A percentile compares a stretch with the other conserved stretches of the same genome.
Evolutionary conservation across 2,888 invertebrate genomes (phyloP).

Genomic region (Chironomus riparius): DNA sequence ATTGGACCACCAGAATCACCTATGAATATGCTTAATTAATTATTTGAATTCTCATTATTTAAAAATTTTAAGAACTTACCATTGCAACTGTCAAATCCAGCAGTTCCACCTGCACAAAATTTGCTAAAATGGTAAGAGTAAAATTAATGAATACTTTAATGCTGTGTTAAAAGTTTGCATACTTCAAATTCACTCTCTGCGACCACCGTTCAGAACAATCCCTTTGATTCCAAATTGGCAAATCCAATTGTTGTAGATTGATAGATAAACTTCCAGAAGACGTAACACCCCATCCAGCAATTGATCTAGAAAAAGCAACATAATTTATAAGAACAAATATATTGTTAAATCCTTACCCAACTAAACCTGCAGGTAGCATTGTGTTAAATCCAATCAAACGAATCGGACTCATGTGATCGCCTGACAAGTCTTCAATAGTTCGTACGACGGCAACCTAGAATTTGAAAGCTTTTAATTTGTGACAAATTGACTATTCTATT

Average conservation of each 20-base stretch:
- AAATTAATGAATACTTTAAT: background rate
- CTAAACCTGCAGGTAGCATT: background rate
- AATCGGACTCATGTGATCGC: background rate
- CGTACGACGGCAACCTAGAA: conserved; percentile 13
- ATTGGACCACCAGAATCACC: background rate
- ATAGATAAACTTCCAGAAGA: background rate
- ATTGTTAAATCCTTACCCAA: background rate
- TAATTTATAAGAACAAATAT: background rate
- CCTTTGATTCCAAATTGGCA: conserved; percentile 8
- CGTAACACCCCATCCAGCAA: background rate
- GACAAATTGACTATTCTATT: background rate
- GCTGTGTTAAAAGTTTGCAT: background rate
- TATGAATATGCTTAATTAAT: background rate
- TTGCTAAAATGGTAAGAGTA: background rate
- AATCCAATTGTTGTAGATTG: conserved; percentile 3
- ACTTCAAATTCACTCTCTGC: background rate
- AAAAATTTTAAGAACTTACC: background rate
- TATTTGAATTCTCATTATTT: background rate
- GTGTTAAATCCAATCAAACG: background rate
- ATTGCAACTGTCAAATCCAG: conserved; percentile 11
- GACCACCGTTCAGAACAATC: conserved; percentile 7
- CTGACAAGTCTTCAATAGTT: conserved; percentile 9
- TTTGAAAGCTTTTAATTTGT: background rate
- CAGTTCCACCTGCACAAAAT: conserved; percentile 19
- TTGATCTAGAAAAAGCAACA: background rate